Base-by-base conservation (phyloP, 2,113 vertebrate genomes). In the Tragelaphus scriptus region DNA sequence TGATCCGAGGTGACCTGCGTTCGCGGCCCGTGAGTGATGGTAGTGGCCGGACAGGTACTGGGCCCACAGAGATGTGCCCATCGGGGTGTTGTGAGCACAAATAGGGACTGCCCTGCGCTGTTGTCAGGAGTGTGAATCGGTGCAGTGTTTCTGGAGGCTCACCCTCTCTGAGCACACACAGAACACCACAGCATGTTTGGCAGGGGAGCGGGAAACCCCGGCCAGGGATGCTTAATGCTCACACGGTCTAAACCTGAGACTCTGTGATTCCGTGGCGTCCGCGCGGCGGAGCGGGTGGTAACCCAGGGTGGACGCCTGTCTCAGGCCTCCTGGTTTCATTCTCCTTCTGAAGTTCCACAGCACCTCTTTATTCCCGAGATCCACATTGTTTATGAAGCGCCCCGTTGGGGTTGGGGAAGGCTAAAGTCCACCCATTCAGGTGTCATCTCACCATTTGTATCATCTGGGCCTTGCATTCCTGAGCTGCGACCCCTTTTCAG, bases 391-490 rank as follows among this genome's bases (percentile, higher is more conserved):
- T 2, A 0, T 0, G 30, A 15, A 17, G 85, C 86, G 92, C 82
- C 79, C 0, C 0, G n/a, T 0, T 19, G 71, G 2, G 0, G n/a
- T 4, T 2, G 28, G 59, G 32, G 63, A 28, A 91, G 97, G 98
- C 91, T 95, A 19, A 93, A 81, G 92, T 75, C 95, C 97, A 44
- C 75, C 97, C 97, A 93, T 97, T 1, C 91, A 95, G 94, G 91
- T 91, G 98, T 95, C 98, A 97, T 55, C 96, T 91, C 30, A 0
- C 96, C 97, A 16, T 96, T 58, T 91, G 98, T 85, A 25, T 84
- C 86, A 55, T 93, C 61, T 0, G 1, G 32, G 89, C 36, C 77
- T 92, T 1, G 71, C 23, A 13, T 95, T 98, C 68, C 88, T 2
- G 13, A 44, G 55, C 90, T 0, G 14, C 97, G 23, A 89, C 97